Conservation (phyloP, 2,113 vertebrate species). For the Bucco capensis region DNA sequence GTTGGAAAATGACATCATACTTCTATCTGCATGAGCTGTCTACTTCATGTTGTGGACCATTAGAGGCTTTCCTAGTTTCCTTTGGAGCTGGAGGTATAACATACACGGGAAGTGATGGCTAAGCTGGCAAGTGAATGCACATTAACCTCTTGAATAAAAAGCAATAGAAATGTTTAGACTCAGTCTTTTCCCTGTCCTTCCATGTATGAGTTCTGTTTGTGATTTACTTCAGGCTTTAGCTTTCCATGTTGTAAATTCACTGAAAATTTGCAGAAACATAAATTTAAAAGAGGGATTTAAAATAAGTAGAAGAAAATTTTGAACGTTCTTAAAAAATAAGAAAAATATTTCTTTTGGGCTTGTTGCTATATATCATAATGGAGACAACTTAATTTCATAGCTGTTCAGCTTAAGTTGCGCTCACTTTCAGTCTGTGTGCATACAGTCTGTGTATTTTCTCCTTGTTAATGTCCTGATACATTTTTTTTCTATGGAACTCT, state of each 20-base stretch:
- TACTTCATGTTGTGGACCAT: accelerated
- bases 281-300: not conserved
- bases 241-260: accelerated
- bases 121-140: not conserved
- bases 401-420: not conserved
- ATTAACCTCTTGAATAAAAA: not conserved
- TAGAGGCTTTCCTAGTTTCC: not conserved
- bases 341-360: not conserved
- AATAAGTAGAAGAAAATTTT: not conserved
- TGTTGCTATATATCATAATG: accelerated
- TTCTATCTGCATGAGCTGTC: not conserved
- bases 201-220: not conserved
- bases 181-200: not conserved
- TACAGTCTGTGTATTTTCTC: not conserved
- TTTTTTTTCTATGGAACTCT: not conserved
- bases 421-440: not conserved
- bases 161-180: not conserved
- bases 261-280: not conserved
- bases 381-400: not conserved
- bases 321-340: not conserved
- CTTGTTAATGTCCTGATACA: not conserved
- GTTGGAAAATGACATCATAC: not conserved
- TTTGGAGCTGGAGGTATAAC: accelerated
- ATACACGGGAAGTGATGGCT: accelerated
- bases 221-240: not conserved